Percentiles rank a stretch among this genome's conserved stretches.
These are phyloP conservation scores for Meganola albula DNA, from an alignment of 2,888 invertebrate species.

Conservation along the genomic window DNA sequence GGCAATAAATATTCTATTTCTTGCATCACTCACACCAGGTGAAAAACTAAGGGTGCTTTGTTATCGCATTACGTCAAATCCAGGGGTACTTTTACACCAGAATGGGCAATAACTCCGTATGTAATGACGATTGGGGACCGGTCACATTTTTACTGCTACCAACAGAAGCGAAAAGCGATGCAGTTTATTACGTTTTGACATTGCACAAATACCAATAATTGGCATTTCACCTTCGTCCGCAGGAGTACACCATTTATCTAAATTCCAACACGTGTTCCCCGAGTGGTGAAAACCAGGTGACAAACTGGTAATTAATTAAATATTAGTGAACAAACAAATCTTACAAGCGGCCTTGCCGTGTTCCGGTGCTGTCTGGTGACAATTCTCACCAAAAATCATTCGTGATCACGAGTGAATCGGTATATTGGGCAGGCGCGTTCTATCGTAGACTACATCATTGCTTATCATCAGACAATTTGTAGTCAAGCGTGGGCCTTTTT, in stretches of 20 bases:
- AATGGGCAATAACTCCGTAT: constrained; percentile 47
- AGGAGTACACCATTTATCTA: too few species aligned
- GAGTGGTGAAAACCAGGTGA: background rate
- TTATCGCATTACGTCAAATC: constrained; percentile 44
- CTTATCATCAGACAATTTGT: too few species aligned
- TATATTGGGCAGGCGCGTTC: too few species aligned
- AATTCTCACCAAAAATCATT: too few species aligned
- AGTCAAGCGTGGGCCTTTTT: too few species aligned
- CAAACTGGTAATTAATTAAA: background rate
- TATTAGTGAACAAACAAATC: background rate
- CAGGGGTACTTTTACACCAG: constrained; percentile 39
- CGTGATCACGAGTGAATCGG: too few species aligned
- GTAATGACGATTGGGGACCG: constrained; percentile 28
- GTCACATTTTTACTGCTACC: too few species aligned
- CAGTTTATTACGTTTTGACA: constrained; percentile 13
- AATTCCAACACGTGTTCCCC: too few species aligned
- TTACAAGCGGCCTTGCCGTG: too few species aligned
- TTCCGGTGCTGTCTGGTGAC: too few species aligned
- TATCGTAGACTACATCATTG: too few species aligned
- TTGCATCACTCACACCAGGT: constrained; percentile 19
- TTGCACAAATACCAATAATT: background rate
- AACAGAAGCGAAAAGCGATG: constrained; percentile 34
- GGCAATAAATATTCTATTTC: constrained; percentile 21
- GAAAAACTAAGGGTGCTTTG: constrained; percentile 30
- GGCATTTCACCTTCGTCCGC: too few species aligned